A percentile compares a stretch with the other conserved stretches of the same genome.
Conservation (phyloP, 2,797 vertebrate genomes). For the Myoxocephalus aenaeus region DNA sequence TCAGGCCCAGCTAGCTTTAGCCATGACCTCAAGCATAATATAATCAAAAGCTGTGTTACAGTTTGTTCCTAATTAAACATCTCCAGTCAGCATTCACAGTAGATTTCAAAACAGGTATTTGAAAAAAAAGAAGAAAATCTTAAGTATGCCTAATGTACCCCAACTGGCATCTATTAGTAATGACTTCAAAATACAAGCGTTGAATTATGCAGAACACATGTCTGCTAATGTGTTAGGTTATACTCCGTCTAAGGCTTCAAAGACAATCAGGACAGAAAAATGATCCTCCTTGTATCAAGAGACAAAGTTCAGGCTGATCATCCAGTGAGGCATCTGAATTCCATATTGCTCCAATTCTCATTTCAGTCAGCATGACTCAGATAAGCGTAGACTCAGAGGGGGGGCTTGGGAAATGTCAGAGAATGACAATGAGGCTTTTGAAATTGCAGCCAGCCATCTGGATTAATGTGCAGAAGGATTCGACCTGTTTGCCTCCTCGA, state of each 20-base stretch:
- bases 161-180: slow-evolving; percentile 15
- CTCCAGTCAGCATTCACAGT: neutral
- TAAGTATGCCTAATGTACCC: neutral
- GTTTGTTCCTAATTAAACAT: neutral
- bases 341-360: slow-evolving; percentile 49
- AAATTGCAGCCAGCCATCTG: slow-evolving; percentile 65
- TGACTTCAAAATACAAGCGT: slow-evolving; percentile 21
- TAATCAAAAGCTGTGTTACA: neutral
- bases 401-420: slow-evolving; percentile 62
- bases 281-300: slow-evolving; percentile 32
- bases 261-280: slow-evolving; percentile 44
- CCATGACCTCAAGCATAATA: neutral
- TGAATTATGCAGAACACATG: slow-evolving; percentile 44
- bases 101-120: slow-evolving; percentile 10
- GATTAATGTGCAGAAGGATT: slow-evolving; percentile 58
- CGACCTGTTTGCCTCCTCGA: slow-evolving; percentile 31
- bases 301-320: slow-evolving; percentile 52
- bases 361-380: slow-evolving; percentile 69
- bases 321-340: slow-evolving; percentile 59
- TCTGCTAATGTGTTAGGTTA: slow-evolving; percentile 37
- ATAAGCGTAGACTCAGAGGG: slow-evolving; percentile 59
- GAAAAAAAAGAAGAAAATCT: slow-evolving; percentile 17
- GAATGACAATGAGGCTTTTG: slow-evolving; percentile 73
- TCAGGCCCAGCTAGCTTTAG: neutral
- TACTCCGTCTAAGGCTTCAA: slow-evolving; percentile 27